Percentiles rank a stretch among this genome's conserved stretches.
Evolutionary conservation across 2,888 invertebrate genomes (phyloP).

Genomic region (Eudemis profundana): DNA sequence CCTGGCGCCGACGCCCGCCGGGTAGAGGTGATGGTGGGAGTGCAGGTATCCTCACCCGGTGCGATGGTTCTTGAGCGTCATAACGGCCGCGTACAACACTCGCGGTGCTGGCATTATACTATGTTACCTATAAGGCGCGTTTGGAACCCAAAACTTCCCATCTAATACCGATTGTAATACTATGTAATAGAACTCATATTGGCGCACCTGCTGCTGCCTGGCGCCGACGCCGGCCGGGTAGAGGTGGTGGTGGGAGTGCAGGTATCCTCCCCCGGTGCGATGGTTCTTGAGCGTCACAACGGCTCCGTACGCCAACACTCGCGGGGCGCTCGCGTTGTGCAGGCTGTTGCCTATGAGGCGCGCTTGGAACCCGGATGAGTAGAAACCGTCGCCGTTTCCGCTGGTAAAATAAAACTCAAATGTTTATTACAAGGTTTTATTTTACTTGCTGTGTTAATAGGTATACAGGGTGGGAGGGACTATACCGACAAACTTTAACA

Average conservation of each 20-base stretch:
- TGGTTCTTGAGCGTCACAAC: constrained; percentile 96
- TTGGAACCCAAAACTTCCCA: no score
- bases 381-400: constrained; percentile 98
- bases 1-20: constrained; percentile 93
- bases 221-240: constrained; percentile 97
- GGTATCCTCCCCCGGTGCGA: constrained; percentile 97
- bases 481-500: no score
- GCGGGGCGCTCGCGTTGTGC: constrained; percentile 96
- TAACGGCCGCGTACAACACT: no score
- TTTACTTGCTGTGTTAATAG: no score
- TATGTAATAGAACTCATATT: constrained; percentile 3
- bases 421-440: no score
- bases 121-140: neutral
- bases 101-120: no score
- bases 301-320: constrained; percentile 95
- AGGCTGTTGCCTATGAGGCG: constrained; percentile 96
- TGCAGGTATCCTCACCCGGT: constrained; percentile 98
- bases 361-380: constrained; percentile 98
- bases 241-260: constrained; percentile 97
- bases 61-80: constrained; percentile 96
- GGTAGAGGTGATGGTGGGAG: constrained; percentile 98
- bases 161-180: no score
- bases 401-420: constrained; percentile 74
- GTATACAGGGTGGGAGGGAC: no score
- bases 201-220: constrained; percentile 95